Evolutionary conservation across 2,113 vertebrate species (phyloP), one percentile per base, ranked within the genome.

Genomic region (Mormyrus iriodes): DNA sequence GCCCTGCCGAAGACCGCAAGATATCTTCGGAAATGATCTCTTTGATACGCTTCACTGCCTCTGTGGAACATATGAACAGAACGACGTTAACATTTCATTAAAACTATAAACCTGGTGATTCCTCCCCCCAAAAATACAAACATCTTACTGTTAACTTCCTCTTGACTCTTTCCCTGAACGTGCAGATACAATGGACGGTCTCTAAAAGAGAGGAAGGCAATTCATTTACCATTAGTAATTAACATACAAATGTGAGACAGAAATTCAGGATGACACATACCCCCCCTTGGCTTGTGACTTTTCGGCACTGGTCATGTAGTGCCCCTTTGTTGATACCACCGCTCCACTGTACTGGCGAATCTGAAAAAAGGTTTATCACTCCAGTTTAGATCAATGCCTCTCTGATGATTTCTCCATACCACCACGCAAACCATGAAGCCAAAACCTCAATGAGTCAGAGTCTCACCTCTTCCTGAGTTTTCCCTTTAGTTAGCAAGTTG

Each of bases 21-120:
- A 99, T 94, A 4, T 98, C 97, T 1, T 98, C 98, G 24, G 98
- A 97, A 49, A 99, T 99, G 3, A 99, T 97, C 94, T 98, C 97
- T 89, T 99, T 99, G 91, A 99, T 99, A 89, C 96, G 94, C 90
- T 97, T 94, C 79, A 99, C 98, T 1, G 98, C 98, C 93, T 97
- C 98, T 99, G 90, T 42, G 9, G 6, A 89, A 42, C n/a, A 69
- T 31, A 83, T 91, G 24, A 89, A 27, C 55, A 87, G 27, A 82
- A 39, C 87, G 69, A 6, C 21, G 27, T 12, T 76, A 83, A 65
- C 76, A 79, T 17, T 49, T 53, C 31, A 84, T 89, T 19, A 15
- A 90, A 69, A 86, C 8, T 88, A 48, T 42, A 15, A 65, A 84
- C 31, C 58, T 4, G 6, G 3, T 15, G 52, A 42, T 1, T 12